phyloP scores from a whole-genome alignment of 2,888 invertebrate genomes.

The Drosophila melanosoma region DNA sequence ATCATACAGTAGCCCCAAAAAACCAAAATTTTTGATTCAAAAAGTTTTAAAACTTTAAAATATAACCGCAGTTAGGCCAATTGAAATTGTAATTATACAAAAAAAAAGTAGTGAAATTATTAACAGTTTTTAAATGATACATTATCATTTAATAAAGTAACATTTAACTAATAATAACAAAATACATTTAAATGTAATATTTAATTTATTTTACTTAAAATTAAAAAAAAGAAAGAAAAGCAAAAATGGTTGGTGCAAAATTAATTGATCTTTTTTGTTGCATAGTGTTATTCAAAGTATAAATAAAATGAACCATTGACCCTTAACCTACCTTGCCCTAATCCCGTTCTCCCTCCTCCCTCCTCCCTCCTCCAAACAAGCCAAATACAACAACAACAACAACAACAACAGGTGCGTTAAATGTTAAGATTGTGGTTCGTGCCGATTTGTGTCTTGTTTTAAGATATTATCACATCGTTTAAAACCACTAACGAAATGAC shows the following conservation, averaged over 20 bases:
- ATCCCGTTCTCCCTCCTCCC: constrained; percentile 32
- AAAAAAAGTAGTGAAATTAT: neutral
- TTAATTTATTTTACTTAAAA: neutral
- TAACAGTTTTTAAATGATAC: constrained; percentile 1
- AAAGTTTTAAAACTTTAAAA: constrained; percentile 6
- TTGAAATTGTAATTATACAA: constrained; percentile 1
- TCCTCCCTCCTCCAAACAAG: constrained; percentile 46
- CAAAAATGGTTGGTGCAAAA: neutral
- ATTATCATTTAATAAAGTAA: constrained; percentile 2
- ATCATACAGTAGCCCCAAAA: constrained; percentile 35
- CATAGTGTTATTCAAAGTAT: constrained; percentile 38
- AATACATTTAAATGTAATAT: neutral
- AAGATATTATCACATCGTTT: constrained; percentile 80
- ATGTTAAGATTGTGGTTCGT: constrained; percentile 46
- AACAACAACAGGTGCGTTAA: constrained; percentile 33
- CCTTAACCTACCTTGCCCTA: constrained; percentile 1
- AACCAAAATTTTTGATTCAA: constrained; percentile 16
- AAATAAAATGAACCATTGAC: constrained; percentile 31
- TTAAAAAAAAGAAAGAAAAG: neutral
- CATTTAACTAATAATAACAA: neutral
- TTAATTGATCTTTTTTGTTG: constrained; percentile 25
- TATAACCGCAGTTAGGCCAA: neutral
- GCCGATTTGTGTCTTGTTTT: constrained; percentile 46
- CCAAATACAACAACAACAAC: constrained; percentile 47
- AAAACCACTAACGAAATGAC: constrained; percentile 76